phyloP scores from a whole-genome alignment of 2,888 invertebrate genomes.

The Protodeltote pygarga region DNA sequence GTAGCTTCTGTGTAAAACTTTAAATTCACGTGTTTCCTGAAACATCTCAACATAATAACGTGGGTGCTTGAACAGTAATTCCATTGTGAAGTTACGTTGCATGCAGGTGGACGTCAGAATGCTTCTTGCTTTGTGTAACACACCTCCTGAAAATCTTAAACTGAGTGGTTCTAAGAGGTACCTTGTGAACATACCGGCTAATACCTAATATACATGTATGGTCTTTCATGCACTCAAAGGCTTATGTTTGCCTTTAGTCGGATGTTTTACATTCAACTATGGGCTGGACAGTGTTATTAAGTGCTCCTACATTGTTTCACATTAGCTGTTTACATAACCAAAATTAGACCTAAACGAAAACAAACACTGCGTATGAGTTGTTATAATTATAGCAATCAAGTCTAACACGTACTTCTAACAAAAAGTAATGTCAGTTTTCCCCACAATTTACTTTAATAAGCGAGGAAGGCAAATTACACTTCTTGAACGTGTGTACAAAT shows the following conservation, averaged over 20 bases:
- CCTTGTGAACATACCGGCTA: constrained; percentile 31
- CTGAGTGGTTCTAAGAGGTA: constrained; percentile 36
- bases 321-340: too few species aligned
- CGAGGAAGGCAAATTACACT: constrained; percentile 60
- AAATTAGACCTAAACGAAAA: too few species aligned
- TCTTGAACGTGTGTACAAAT: constrained; percentile 77
- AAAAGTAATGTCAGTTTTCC: constrained; percentile 12
- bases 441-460: constrained; percentile 47
- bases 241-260: constrained; percentile 21
- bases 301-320: too few species aligned
- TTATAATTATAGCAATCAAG: constrained; percentile 6
- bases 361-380: neutral
- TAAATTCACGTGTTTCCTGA: constrained; percentile 43
- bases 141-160: constrained; percentile 47
- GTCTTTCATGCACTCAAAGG: constrained; percentile 25
- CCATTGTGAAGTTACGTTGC: constrained; percentile 44
- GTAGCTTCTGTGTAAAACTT: constrained; percentile 33
- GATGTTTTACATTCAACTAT: constrained; percentile 22
- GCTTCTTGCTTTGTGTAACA: constrained; percentile 54
- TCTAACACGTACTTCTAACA: constrained; percentile 2
- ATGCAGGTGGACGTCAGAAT: constrained; percentile 48
- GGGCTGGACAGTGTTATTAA: neutral
- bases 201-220: constrained; percentile 26
- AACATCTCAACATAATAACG: constrained; percentile 41
- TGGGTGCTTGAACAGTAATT: constrained; percentile 45